phyloP scores from a whole-genome alignment of 2,888 invertebrate genomes.

The Agrilus biguttatus region DNA sequence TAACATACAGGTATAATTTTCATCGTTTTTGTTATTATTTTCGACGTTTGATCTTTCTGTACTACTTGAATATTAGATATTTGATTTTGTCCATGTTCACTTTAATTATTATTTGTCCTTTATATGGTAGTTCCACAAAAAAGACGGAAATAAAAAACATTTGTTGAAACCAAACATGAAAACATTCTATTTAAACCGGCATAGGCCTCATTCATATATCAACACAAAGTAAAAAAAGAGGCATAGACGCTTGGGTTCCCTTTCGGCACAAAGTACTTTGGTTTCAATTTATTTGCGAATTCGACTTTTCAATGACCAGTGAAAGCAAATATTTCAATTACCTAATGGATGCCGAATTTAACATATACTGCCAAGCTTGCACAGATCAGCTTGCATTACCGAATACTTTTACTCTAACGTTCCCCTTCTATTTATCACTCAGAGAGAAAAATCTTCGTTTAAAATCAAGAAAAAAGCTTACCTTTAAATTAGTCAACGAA shows the following conservation, averaged over 20 bases:
- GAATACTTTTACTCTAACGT: constrained; percentile 7
- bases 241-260: constrained; percentile 15
- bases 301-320: constrained; percentile 28
- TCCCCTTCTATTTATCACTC: too few species aligned
- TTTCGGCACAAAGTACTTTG: constrained; percentile 24
- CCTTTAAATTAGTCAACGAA: too few species aligned
- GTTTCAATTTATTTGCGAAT: constrained; percentile 25
- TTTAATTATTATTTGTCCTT: too few species aligned
- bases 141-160: too few species aligned
- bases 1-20: too few species aligned
- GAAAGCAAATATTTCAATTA: constrained; percentile 32
- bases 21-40: too few species aligned
- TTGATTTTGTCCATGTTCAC: too few species aligned
- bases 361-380: constrained; percentile 16
- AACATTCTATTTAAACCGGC: constrained; percentile 6
- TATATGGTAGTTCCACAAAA: too few species aligned
- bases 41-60: too few species aligned
- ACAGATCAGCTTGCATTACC: constrained; percentile 15
- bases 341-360: constrained; percentile 29
- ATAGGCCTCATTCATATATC: background rate
- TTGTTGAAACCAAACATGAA: constrained; percentile 5
- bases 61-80: too few species aligned
- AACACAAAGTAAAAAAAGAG: constrained; percentile 10
- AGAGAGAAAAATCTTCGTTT: too few species aligned
- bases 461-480: too few species aligned